Conservation (phyloP, 2,797 vertebrate species). For the Glyptemys insculpta region DNA sequence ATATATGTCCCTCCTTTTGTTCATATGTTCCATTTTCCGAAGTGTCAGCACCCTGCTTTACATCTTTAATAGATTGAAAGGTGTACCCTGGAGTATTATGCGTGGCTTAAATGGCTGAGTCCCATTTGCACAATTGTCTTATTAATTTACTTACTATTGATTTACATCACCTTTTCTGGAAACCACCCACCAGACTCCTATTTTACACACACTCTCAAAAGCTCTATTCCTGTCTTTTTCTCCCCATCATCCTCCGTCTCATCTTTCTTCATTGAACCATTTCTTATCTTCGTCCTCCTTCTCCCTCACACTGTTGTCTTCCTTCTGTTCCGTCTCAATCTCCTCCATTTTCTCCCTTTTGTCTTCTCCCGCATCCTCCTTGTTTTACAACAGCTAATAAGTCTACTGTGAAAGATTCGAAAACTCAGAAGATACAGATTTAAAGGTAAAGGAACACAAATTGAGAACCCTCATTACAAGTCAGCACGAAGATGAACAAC, state of each 20-base stretch:
- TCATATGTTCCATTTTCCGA: conserved; percentile 69
- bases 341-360: conserved; percentile 34
- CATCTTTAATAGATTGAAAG: conserved; percentile 70
- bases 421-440: conserved; percentile 49
- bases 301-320: conserved; percentile 61
- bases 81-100: conserved; percentile 71
- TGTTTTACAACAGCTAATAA: conserved; percentile 70
- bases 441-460: conserved; percentile 48
- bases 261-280: conserved; percentile 72
- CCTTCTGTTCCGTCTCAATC: conserved; percentile 53
- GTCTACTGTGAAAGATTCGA: conserved; percentile 57
- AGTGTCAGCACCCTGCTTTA: conserved; percentile 68
- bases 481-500: conserved; percentile 24
- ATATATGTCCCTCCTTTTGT: conserved; percentile 34
- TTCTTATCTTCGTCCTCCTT: conserved; percentile 56
- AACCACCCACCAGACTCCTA: conserved; percentile 63
- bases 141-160: conserved; percentile 83
- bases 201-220: conserved; percentile 41
- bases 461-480: not conserved
- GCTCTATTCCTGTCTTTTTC: conserved; percentile 45
- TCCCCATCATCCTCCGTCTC: conserved; percentile 55
- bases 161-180: conserved; percentile 78
- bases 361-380: conserved; percentile 41
- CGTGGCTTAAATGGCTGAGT: conserved; percentile 73
- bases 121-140: conserved; percentile 80